A percentile compares a stretch with the other conserved stretches of the same genome.
Conservation (phyloP, 1,140 invertebrate genomes). For the Brachionus koreanus region DNA sequence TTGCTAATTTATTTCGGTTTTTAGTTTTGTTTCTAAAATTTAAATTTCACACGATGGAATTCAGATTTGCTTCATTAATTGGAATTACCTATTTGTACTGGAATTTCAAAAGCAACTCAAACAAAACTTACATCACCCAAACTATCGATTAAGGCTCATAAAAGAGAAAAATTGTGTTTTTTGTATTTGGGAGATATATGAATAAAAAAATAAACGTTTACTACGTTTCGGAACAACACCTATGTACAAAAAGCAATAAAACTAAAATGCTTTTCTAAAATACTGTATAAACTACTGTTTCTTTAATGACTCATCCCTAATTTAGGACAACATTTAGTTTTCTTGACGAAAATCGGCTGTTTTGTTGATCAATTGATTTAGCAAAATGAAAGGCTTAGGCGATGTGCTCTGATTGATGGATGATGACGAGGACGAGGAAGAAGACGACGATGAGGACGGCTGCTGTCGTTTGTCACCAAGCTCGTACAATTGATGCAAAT, state of each 20-base stretch:
- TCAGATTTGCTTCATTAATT: background rate
- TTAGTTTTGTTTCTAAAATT: background rate
- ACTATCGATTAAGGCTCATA: background rate
- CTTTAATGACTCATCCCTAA: background rate
- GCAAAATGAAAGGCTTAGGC: background rate
- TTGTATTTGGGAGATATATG: background rate
- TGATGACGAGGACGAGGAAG: background rate
- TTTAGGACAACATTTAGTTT: conserved; percentile 1
- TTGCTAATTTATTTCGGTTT: background rate
- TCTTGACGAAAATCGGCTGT: background rate
- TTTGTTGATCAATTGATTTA: background rate
- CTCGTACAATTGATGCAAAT: background rate
- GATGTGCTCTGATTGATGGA: conserved; percentile 8
- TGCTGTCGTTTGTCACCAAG: background rate
- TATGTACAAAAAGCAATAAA: background rate
- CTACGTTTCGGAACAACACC: background rate
- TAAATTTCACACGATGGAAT: background rate
- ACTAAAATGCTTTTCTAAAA: background rate
- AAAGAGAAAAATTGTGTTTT: background rate
- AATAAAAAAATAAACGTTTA: background rate
- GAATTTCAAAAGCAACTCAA: background rate
- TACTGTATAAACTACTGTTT: conserved; percentile 10
- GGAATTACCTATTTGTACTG: background rate
- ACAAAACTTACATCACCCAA: background rate
- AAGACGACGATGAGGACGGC: background rate